phyloP scores from a whole-genome alignment of 2,797 vertebrate genomes.

The Rhinogobio ventralis region DNA sequence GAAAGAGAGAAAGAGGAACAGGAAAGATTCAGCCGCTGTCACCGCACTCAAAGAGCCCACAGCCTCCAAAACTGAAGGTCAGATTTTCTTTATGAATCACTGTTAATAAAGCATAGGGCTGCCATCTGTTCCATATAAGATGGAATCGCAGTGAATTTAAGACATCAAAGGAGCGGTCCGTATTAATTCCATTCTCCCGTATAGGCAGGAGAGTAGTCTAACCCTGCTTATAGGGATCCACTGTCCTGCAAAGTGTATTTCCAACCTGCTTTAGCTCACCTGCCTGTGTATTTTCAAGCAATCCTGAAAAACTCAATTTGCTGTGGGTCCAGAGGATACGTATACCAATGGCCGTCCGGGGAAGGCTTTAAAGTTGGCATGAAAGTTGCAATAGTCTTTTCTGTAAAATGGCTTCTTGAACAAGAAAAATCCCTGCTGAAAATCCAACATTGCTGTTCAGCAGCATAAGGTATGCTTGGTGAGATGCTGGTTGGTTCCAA shows the following conservation, averaged over 20 bases:
- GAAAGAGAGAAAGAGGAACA: slow-evolving; percentile 88
- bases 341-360: neutral
- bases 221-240: neutral
- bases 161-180: neutral
- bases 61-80: slow-evolving; percentile 86
- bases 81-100: slow-evolving; percentile 39
- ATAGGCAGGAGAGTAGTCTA: neutral
- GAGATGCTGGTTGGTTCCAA: neutral
- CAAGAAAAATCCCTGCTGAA: neutral
- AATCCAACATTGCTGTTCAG: neutral
- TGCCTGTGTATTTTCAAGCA: neutral
- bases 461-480: neutral
- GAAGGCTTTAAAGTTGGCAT: neutral
- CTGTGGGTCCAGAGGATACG: neutral
- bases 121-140: neutral
- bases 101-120: neutral
- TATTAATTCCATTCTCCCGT: neutral
- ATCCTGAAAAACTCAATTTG: neutral
- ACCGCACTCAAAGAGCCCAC: slow-evolving; percentile 78
- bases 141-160: neutral
- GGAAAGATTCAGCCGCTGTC: slow-evolving; percentile 79
- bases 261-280: neutral
- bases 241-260: neutral
- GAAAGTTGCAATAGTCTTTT: neutral
- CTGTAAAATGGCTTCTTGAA: too few species aligned